A percentile compares a stretch with the other conserved stretches of the same genome.
Conservation (phyloP, 2,113 vertebrate genomes). For the Larimichthys crocea region DNA sequence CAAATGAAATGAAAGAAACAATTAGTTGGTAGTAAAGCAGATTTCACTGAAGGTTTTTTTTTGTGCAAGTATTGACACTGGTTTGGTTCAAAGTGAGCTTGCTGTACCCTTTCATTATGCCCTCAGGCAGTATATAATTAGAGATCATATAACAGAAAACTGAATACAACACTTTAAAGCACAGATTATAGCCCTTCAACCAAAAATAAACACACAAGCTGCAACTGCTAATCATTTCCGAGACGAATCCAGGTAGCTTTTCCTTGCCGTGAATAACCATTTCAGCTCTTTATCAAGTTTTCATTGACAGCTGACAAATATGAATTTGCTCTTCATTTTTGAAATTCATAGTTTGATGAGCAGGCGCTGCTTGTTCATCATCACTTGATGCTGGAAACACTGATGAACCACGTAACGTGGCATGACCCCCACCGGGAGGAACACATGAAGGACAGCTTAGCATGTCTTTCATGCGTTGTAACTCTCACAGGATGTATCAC, state of each 20-base stretch:
- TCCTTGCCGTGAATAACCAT: slow-evolving; percentile 25
- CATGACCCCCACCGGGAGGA: slow-evolving; percentile 72
- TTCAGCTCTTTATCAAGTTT: slow-evolving; percentile 49
- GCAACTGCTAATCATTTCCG: slow-evolving; percentile 3
- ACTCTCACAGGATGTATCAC: slow-evolving; percentile 65
- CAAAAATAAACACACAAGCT: slow-evolving; percentile 24
- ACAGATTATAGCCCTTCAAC: slow-evolving; percentile 35
- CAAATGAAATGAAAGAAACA: slow-evolving; percentile 67
- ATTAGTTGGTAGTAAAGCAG: slow-evolving; percentile 46
- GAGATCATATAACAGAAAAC: slow-evolving; percentile 29
- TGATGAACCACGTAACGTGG: slow-evolving; percentile 44
- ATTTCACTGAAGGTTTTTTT: slow-evolving; percentile 9
- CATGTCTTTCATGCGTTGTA: slow-evolving; percentile 72
- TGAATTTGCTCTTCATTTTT: slow-evolving; percentile 43
- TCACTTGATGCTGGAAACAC: slow-evolving; percentile 31
- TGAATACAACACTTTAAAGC: slow-evolving; percentile 32
- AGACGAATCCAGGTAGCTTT: neutral
- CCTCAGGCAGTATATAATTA: slow-evolving; percentile 32
- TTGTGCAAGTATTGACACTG: slow-evolving; percentile 6
- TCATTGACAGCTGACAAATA: slow-evolving; percentile 66
- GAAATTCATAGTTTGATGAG: slow-evolving; percentile 51
- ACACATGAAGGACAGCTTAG: slow-evolving; percentile 77
- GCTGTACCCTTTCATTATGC: slow-evolving; percentile 32
- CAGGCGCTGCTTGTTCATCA: slow-evolving; percentile 42
- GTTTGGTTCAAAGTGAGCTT: slow-evolving; percentile 17